These are phyloP conservation scores for Scytalopus superciliaris DNA, from an alignment of 2,113 vertebrate species.

Conservation along the genomic window DNA sequence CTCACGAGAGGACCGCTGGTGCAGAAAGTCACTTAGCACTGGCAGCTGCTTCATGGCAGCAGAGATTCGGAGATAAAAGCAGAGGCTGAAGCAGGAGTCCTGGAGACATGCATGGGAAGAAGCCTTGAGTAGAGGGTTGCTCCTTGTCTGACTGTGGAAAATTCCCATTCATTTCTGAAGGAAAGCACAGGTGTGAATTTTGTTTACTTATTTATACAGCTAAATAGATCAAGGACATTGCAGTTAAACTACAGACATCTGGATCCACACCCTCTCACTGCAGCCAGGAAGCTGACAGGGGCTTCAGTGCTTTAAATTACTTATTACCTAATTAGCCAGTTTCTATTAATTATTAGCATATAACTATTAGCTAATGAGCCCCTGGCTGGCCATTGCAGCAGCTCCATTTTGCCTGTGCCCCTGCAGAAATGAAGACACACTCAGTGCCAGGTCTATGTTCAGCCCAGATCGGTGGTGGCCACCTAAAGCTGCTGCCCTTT, in stretches of 20 bases:
- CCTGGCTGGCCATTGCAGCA: not conserved
- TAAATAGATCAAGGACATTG: not conserved
- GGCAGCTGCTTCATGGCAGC: constrained; percentile 40
- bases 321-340: not conserved
- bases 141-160: not conserved
- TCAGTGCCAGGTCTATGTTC: accelerated
- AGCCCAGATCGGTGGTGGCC: not conserved
- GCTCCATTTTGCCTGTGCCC: not conserved
- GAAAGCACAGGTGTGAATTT: not conserved
- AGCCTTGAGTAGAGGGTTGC: not conserved
- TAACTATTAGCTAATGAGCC: not conserved
- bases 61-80: not conserved
- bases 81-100: not conserved
- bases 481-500: not conserved
- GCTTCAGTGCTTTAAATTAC: not conserved
- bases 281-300: not conserved
- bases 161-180: not conserved
- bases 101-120: not conserved
- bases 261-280: not conserved
- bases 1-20: not conserved
- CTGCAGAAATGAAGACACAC: not conserved
- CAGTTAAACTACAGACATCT: not conserved
- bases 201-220: not conserved
- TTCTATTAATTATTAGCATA: not conserved
- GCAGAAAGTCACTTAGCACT: constrained; percentile 44